Base-by-base conservation (phyloP, 1,140 invertebrate genomes). In the Lerema accius region DNA sequence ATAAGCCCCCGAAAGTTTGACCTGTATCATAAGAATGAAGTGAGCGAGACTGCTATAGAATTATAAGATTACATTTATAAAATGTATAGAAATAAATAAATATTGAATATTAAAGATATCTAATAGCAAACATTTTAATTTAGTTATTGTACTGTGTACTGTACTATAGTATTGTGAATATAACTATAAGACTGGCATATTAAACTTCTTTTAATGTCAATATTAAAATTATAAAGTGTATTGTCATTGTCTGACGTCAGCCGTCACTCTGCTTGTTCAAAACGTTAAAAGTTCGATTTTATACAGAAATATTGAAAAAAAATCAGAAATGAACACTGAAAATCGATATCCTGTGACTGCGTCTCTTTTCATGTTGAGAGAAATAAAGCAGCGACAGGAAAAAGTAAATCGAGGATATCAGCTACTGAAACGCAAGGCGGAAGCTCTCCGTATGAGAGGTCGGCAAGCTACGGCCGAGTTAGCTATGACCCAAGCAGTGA, bases 371-470 rank as follows among this genome's bases (percentile, higher is more conserved):
- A 90, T 89, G 86, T 51, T 89, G 16, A 70, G 82, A 43, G 88
- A 90, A 63, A 96, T 96, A 93, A 96, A 96, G 80, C 91, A 95
- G 56, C 94, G 98, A 65, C 93, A 99, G 71, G 97, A 98, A 80
- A 98, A 98, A 49, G 99, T 99, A 35, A 97, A 99, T 83, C 99
- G 98, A 80, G 99, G 99, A 26, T 98, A 99, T 92, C 98, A 97
- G 81, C 93, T 99, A 45, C 90, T 99, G 15, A 99, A 99, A 89
- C 99, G 99, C 90, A 99, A 99, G 91, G 97, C 99, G 37, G 99
- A 99, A 94, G 99, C 99, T 35, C 92, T 99, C 55, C 98, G 99
- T 83, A 95, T 99, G 92, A 94, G 97, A 78, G 99, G 99, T 85
- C 94, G 99, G 69, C 93, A 95, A 91, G 99, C 99, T 87, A 76